A percentile compares a stretch with the other conserved stretches of the same genome.
Evolutionary conservation across 2,797 vertebrate genomes (phyloP).

Genomic region (Adelosebastes latens): DNA sequence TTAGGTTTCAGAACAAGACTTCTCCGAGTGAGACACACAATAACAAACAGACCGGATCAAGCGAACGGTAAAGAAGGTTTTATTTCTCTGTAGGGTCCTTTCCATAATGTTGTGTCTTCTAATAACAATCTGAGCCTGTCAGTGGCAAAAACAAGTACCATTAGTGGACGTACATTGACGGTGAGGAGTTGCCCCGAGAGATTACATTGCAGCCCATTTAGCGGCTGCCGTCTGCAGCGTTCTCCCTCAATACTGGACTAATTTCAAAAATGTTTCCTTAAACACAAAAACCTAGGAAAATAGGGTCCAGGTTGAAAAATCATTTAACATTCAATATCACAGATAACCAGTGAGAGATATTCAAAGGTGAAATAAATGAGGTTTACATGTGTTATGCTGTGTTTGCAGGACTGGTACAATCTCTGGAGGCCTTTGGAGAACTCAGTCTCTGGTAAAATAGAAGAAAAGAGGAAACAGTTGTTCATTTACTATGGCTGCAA

Average conservation of each 20-base stretch:
- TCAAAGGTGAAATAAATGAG: neutral
- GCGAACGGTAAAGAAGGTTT: neutral
- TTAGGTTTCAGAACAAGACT: neutral
- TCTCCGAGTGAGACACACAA: neutral
- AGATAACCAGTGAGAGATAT: neutral
- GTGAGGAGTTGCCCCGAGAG: neutral
- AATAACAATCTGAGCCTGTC: neutral
- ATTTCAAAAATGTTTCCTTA: too few species aligned
- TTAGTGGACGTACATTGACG: neutral
- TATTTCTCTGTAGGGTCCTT: neutral
- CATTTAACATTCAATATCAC: too few species aligned
- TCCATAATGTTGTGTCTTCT: neutral
- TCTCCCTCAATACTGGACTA: too few species aligned
- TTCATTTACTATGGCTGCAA: neutral
- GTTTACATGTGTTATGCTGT: constrained; percentile 88
- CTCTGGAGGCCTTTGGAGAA: constrained; percentile 95
- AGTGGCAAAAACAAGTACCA: neutral
- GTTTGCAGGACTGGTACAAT: constrained; percentile 91
- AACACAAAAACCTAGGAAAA: too few species aligned
- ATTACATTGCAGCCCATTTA: neutral
- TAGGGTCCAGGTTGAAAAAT: too few species aligned
- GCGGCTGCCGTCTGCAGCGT: neutral
- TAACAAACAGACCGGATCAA: neutral
- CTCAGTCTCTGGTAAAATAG: constrained; percentile 86
- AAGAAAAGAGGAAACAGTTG: neutral